Conservation (phyloP, 1,140 invertebrate genomes). For the Calephelis nemesis region DNA sequence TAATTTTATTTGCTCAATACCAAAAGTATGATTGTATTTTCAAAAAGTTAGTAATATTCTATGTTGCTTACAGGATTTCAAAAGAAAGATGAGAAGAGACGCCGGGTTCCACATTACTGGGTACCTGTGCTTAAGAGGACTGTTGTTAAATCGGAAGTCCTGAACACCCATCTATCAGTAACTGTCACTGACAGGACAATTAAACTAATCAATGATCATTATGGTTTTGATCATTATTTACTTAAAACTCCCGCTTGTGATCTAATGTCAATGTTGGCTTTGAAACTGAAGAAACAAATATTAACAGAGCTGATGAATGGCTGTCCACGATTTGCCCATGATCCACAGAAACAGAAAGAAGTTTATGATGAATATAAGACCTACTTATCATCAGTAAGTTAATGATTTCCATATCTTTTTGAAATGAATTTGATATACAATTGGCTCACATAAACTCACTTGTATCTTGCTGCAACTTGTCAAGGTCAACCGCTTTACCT, state of each 20-base stretch:
- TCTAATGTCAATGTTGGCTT: conserved; percentile 88
- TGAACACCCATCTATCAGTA: conserved; percentile 91
- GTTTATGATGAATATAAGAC: conserved; percentile 91
- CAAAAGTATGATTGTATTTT: no score
- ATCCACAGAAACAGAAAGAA: conserved; percentile 85
- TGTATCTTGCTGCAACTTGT: no score
- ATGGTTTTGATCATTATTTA: conserved; percentile 97
- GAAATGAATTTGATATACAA: no score
- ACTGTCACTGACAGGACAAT: conserved; percentile 90
- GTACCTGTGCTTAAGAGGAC: conserved; percentile 87
- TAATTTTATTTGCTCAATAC: no score
- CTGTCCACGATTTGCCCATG: conserved; percentile 85
- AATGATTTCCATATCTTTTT: not conserved
- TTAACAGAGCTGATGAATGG: conserved; percentile 87
- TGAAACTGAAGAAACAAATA: conserved; percentile 92
- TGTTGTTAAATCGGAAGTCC: conserved; percentile 95
- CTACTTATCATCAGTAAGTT: conserved; percentile 88
- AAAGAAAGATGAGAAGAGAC: conserved; percentile 81
- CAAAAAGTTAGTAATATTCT: not conserved
- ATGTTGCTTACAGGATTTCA: conserved; percentile 84
- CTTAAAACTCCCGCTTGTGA: conserved; percentile 94
- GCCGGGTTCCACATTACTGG: conserved; percentile 91
- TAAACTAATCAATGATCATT: conserved; percentile 91
- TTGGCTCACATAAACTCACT: no score
- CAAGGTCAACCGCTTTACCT: no score